Conservation (phyloP, 2,113 vertebrate species). For the Grammomys dolichurus region DNA sequence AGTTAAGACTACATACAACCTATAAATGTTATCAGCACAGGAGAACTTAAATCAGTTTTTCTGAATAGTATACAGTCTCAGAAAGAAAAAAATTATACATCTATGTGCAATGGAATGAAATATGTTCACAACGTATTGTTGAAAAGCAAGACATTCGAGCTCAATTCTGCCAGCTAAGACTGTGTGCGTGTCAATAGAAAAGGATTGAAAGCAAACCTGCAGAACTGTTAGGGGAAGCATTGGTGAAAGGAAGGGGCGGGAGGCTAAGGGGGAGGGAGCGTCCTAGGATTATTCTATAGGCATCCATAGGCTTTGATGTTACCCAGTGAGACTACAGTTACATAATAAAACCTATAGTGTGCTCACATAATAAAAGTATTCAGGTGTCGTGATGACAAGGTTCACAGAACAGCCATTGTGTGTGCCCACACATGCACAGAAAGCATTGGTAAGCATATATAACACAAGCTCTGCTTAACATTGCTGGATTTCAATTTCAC, state of each 20-base stretch:
- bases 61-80: not conserved
- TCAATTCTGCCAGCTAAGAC: not conserved
- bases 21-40: not conserved
- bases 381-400: slow-evolving; percentile 23
- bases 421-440: not conserved
- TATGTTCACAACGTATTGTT: not conserved
- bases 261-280: not conserved
- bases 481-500: slow-evolving; percentile 27
- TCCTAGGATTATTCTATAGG: slow-evolving; percentile 22
- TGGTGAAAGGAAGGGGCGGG: not conserved
- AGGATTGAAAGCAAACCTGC: slow-evolving; percentile 42
- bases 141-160: not conserved
- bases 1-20: slow-evolving; percentile 7
- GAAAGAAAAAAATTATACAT: slow-evolving; percentile 27
- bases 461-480: not conserved
- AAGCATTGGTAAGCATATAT: not conserved
- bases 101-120: not conserved
- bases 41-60: not conserved
- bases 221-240: not conserved
- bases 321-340: not conserved
- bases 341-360: not conserved
- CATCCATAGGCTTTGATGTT: not conserved
- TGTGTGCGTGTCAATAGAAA: not conserved
- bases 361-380: slow-evolving; percentile 13
- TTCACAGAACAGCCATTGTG: slow-evolving; percentile 12